phyloP scores from a whole-genome alignment of 2,888 invertebrate genomes.

The Campaea margaritaria region DNA sequence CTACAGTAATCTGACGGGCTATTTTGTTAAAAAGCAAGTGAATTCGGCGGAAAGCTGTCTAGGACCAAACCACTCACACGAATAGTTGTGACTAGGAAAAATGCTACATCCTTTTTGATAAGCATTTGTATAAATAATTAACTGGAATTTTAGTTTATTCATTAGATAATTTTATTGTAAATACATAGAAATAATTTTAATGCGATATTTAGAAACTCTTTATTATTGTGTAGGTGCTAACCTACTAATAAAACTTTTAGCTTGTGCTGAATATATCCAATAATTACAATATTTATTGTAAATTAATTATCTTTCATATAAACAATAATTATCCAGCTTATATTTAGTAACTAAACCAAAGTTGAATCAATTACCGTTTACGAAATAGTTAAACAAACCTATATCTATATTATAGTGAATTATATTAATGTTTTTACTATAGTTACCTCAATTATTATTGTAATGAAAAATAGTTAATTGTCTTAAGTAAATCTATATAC shows the following conservation, averaged over 20 bases:
- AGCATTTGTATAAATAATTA: neutral
- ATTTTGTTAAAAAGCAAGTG: neutral
- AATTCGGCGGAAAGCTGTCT: slow-evolving; percentile 1
- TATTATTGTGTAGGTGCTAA: too few species aligned
- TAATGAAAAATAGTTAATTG: too few species aligned
- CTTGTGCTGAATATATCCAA: neutral
- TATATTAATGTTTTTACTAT: too few species aligned
- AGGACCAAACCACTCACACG: too few species aligned
- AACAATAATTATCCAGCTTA: too few species aligned
- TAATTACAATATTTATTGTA: neutral
- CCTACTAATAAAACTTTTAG: neutral
- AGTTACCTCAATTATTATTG: too few species aligned
- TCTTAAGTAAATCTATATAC: too few species aligned
- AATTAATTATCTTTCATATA: slow-evolving; percentile 1
- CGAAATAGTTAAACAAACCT: too few species aligned
- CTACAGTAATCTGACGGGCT: too few species aligned
- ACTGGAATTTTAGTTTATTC: neutral
- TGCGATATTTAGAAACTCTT: neutral
- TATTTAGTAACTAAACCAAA: slow-evolving; percentile 32
- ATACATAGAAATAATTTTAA: neutral
- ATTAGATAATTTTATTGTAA: neutral
- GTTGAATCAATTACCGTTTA: slow-evolving; percentile 15
- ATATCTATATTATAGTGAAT: neutral
- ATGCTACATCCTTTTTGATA: neutral
- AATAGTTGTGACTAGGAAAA: neutral